Evolutionary conservation across 2,113 vertebrate genomes (phyloP).

Genomic region (Vulpes vulpes): DNA sequence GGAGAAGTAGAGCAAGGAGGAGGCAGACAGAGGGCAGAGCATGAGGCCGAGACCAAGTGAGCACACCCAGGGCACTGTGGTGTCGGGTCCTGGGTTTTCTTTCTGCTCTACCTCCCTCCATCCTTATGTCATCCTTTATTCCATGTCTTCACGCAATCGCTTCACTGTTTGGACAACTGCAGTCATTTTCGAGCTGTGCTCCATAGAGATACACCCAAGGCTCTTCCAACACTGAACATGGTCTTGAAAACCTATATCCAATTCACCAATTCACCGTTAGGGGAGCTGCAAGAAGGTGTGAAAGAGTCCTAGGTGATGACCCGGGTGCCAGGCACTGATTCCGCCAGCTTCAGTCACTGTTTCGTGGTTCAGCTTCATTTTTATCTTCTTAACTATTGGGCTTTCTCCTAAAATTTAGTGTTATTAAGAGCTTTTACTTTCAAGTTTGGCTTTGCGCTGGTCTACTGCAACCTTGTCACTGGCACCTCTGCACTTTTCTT

Average conservation of each 20-base stretch:
- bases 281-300: background rate
- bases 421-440: background rate
- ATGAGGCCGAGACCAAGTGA: rapidly evolving
- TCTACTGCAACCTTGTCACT: background rate
- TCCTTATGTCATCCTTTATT: background rate
- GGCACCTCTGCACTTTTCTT: background rate
- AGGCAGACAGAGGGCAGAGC: rapidly evolving
- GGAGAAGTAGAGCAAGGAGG: background rate
- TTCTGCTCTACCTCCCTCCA: background rate
- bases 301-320: background rate
- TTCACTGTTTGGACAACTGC: background rate
- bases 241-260: background rate
- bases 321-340: background rate
- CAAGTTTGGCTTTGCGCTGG: background rate
- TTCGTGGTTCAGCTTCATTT: background rate
- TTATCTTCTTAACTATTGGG: background rate
- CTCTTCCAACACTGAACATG: background rate
- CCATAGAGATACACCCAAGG: background rate
- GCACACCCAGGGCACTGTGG: background rate
- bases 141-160: background rate
- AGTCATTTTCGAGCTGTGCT: background rate
- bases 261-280: background rate
- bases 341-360: background rate
- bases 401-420: conserved; percentile 1
- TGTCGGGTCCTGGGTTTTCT: rapidly evolving